Percentiles rank a stretch among this genome's conserved stretches.
Conservation (phyloP, 2,888 invertebrate genomes). For the Girardia tigrina region DNA sequence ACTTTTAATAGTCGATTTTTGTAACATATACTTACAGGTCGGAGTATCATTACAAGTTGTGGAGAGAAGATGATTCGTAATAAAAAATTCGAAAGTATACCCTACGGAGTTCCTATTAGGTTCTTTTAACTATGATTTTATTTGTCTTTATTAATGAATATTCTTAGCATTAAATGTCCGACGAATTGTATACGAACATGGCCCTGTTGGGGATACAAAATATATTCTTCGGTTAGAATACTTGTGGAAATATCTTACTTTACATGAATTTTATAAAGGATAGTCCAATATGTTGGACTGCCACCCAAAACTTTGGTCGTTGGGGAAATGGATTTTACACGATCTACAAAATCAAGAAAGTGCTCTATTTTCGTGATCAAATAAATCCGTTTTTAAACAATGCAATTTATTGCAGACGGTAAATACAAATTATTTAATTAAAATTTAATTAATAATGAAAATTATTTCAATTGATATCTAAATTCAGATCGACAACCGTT, state of each 20-base stretch:
- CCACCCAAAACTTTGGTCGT: slow-evolving; percentile 25
- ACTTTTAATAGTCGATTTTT: not conserved
- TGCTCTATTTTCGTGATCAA: not conserved
- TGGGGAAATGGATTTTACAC: slow-evolving; percentile 15
- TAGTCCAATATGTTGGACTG: slow-evolving; percentile 29
- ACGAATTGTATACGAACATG: not conserved
- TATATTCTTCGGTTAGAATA: slow-evolving; percentile 24
- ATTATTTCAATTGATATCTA: not conserved
- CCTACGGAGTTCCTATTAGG: slow-evolving; percentile 25
- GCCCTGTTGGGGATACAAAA: slow-evolving; percentile 31
- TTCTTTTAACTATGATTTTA: not conserved
- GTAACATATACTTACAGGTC: not conserved
- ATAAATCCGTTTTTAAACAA: slow-evolving; percentile 2
- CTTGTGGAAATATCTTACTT: not conserved
- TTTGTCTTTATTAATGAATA: not conserved
- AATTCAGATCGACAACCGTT: not conserved
- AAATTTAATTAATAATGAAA: not conserved
- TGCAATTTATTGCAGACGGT: slow-evolving; percentile 20
- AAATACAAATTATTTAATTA: not conserved
- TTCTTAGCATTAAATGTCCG: slow-evolving; percentile 17
- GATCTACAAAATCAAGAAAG: not conserved
- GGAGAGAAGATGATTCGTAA: slow-evolving; percentile 5
- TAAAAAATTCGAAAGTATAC: not conserved
- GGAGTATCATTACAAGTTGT: slow-evolving; percentile 11
- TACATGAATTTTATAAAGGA: slow-evolving; percentile 29